These are phyloP conservation scores for Drosophila lini DNA, from an alignment of 1,140 invertebrate species.

Conservation along the genomic window DNA sequence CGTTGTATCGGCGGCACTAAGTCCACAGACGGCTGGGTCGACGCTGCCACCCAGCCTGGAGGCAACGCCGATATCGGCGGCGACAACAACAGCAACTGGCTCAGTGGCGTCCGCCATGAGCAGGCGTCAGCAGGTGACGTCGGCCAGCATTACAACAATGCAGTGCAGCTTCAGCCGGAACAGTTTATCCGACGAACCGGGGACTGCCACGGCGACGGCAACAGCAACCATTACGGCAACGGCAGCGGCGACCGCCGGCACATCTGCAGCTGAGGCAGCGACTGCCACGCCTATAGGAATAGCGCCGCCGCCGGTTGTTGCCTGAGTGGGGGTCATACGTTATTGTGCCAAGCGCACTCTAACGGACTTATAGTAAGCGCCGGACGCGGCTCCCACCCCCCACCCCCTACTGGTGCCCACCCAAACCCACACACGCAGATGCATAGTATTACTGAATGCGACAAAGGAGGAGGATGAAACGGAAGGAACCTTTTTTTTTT, in stretches of 20 bases:
- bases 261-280: constrained; percentile 20
- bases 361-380: constrained; percentile 80
- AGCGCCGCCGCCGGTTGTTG: constrained; percentile 80
- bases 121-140: constrained; percentile 10
- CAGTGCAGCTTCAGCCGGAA: constrained; percentile 47
- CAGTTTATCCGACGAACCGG: constrained; percentile 1
- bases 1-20: constrained; percentile 8
- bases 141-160: constrained; percentile 50
- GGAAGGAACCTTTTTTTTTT: constrained; percentile 46
- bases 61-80: background rate
- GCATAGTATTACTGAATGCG: constrained; percentile 69
- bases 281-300: constrained; percentile 56
- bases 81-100: background rate
- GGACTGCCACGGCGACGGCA: constrained; percentile 10
- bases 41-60: constrained; percentile 4
- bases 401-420: constrained; percentile 1
- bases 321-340: constrained; percentile 84
- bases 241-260: constrained; percentile 5
- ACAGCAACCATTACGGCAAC: constrained; percentile 19
- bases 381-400: constrained; percentile 54
- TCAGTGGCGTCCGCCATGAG: background rate
- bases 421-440: constrained; percentile 33
- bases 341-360: constrained; percentile 80
- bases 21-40: constrained; percentile 21
- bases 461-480: constrained; percentile 12